A percentile compares a stretch with the other conserved stretches of the same genome.
These are phyloP conservation scores for Cartodere bifasciata DNA, from an alignment of 2,888 invertebrate species.

Conservation along the genomic window DNA sequence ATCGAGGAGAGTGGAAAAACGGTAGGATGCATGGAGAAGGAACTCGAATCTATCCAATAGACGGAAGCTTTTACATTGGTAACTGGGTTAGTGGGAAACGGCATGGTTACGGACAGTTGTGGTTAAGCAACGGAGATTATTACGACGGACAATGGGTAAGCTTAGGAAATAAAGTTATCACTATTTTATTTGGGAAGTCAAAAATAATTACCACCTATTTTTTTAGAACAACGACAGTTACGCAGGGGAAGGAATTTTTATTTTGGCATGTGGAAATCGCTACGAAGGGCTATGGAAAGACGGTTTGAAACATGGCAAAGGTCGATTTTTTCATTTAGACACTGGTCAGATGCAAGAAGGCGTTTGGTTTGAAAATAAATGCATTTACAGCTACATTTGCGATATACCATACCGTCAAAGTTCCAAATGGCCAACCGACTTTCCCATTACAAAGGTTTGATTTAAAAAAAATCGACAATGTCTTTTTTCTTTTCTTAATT, in stretches of 20 bases:
- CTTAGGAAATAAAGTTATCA: background rate
- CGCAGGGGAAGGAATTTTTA: slow-evolving; percentile 20
- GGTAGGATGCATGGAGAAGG: slow-evolving; percentile 47
- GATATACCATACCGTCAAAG: slow-evolving; percentile 49
- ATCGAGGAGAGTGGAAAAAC: slow-evolving; percentile 46
- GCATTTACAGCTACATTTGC: slow-evolving; percentile 41
- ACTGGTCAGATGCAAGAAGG: slow-evolving; percentile 56
- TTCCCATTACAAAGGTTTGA: slow-evolving; percentile 40
- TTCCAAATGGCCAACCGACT: slow-evolving; percentile 39
- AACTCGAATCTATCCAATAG: slow-evolving; percentile 40
- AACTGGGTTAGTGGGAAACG: slow-evolving; percentile 38
- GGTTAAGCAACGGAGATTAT: slow-evolving; percentile 44
- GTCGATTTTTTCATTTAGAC: slow-evolving; percentile 48
- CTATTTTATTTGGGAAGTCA: slow-evolving; percentile 2
- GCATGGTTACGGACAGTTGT: slow-evolving; percentile 49
- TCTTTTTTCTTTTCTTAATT: background rate
- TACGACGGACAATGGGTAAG: slow-evolving; percentile 46
- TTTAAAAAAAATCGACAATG: background rate
- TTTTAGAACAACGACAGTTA: slow-evolving; percentile 8
- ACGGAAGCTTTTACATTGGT: slow-evolving; percentile 49
- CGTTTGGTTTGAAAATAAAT: slow-evolving; percentile 44
- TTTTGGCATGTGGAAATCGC: slow-evolving; percentile 43
- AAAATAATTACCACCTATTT: background rate
- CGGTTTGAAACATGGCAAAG: slow-evolving; percentile 47
- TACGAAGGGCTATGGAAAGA: slow-evolving; percentile 51